Evolutionary conservation across 2,113 vertebrate species (phyloP).

Genomic region (Protomyctophum bolini): DNA sequence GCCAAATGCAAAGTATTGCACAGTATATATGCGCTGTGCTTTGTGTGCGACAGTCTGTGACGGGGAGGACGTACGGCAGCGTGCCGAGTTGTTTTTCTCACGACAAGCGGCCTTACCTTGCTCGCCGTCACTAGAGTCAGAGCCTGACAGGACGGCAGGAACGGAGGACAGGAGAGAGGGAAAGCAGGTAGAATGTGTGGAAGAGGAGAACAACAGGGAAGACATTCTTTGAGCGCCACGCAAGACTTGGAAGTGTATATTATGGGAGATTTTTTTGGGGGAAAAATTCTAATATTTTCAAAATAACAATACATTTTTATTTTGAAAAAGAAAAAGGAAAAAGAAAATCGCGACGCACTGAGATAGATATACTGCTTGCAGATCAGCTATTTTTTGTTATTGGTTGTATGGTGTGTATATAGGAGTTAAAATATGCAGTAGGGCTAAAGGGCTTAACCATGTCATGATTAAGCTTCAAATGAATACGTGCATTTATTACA

Average conservation of each 20-base stretch:
- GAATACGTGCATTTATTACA: too few relatives aligned
- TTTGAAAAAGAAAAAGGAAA: too few relatives aligned
- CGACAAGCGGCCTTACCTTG: constrained; percentile 80
- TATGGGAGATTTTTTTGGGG: neutral
- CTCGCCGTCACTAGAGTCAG: constrained; percentile 75
- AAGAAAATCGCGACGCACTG: too few relatives aligned
- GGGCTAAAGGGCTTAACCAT: too few relatives aligned
- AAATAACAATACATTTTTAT: too few relatives aligned
- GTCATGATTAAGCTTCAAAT: too few relatives aligned
- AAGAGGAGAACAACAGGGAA: constrained; percentile 49
- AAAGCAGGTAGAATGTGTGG: constrained; percentile 37
- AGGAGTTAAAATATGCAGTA: too few relatives aligned
- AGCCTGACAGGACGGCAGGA: constrained; percentile 71
- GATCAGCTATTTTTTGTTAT: too few relatives aligned
- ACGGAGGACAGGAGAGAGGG: constrained; percentile 22
- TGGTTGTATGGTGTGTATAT: too few relatives aligned
- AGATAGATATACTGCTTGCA: too few relatives aligned
- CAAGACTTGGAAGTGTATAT: neutral
- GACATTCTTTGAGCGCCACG: constrained; percentile 43
- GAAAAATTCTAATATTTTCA: too few relatives aligned
- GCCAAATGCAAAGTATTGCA: neutral
- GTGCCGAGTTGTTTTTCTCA: neutral
- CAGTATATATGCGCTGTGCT: neutral
- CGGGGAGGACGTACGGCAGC: neutral
- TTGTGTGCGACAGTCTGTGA: neutral